Evolutionary conservation across 1,140 invertebrate species (phyloP).

Genomic region (Leptonema lineaticorne): DNA sequence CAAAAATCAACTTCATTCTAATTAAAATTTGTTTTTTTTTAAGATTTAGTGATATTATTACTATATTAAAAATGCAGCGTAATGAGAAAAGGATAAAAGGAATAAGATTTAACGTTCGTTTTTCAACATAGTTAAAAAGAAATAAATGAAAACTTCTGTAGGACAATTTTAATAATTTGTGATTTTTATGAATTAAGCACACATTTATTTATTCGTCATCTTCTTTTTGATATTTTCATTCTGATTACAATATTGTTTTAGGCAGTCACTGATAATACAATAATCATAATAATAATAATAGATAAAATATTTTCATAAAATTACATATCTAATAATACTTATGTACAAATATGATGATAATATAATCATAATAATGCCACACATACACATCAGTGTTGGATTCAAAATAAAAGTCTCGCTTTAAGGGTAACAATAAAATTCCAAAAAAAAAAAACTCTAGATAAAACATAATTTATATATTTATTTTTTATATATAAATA

Average conservation of each 20-base stretch:
- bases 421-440: constrained; percentile 41
- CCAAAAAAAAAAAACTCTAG: no score
- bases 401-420: constrained; percentile 39
- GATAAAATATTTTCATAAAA: constrained; percentile 42
- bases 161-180: constrained; percentile 13
- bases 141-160: no score
- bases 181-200: constrained; percentile 35
- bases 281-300: constrained; percentile 32
- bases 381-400: constrained; percentile 38
- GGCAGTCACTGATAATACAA: constrained; percentile 42
- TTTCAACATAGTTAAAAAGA: no score
- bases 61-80: no score
- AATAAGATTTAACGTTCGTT: no score
- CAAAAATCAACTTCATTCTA: no score
- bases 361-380: constrained; percentile 39
- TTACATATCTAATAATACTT: constrained; percentile 42
- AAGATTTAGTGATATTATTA: no score
- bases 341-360: constrained; percentile 38
- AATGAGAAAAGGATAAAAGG: no score
- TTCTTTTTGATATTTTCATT: constrained; percentile 41
- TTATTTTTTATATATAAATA: constrained; percentile 1
- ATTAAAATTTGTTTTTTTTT: no score
- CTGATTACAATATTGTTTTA: constrained; percentile 40
- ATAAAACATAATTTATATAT: no score
- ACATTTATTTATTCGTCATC: constrained; percentile 42